Conservation (phyloP, 2,113 vertebrate species). For the Ciconia stormi region DNA sequence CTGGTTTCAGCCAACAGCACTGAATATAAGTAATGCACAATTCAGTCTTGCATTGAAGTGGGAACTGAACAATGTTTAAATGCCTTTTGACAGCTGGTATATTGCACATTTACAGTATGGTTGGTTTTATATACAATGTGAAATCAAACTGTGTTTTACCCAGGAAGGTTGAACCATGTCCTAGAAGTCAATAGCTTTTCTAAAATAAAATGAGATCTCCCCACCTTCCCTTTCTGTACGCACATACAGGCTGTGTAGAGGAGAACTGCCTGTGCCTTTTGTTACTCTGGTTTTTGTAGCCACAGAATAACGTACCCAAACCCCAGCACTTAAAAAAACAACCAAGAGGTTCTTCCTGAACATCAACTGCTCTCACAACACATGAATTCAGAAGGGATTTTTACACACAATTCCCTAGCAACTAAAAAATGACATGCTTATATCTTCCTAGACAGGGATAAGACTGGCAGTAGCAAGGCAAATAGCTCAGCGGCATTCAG, state of each 20-base stretch:
- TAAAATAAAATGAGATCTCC: not conserved
- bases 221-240: not conserved
- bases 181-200: not conserved
- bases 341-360: not conserved
- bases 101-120: not conserved
- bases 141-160: not conserved
- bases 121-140: not conserved
- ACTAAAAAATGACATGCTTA: not conserved
- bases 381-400: not conserved
- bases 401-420: not conserved
- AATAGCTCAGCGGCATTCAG: not conserved
- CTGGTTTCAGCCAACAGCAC: not conserved
- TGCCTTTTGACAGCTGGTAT: not conserved
- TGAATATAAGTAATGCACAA: not conserved
- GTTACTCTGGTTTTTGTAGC: not conserved
- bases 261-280: not conserved
- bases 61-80: not conserved
- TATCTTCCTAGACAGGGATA: not conserved
- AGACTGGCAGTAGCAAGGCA: not conserved
- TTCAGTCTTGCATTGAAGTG: not conserved
- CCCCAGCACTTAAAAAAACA: not conserved
- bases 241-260: not conserved
- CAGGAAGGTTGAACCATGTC: not conserved
- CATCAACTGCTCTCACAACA: not conserved
- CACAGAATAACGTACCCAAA: not conserved